Percentiles rank a stretch among this genome's conserved stretches.
Conservation (phyloP, 2,888 invertebrate genomes). For the Capitulum mitella region DNA sequence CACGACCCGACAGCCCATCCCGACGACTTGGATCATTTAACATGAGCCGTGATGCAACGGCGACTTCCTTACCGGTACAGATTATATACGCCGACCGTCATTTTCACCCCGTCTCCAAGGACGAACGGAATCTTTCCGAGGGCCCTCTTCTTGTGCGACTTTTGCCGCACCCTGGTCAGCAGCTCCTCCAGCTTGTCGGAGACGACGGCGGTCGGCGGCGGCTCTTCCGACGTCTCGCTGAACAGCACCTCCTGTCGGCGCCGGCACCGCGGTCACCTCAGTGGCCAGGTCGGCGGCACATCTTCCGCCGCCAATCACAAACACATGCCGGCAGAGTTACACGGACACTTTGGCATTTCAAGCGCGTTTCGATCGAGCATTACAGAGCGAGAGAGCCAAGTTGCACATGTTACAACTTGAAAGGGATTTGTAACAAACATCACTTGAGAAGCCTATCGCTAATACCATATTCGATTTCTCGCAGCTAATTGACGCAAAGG, state of each 20-base stretch:
- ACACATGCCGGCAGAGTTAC: too few relatives aligned
- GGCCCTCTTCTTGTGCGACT: constrained; percentile 24
- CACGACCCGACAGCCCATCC: background rate
- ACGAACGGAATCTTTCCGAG: constrained; percentile 25
- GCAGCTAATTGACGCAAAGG: too few relatives aligned
- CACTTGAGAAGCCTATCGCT: too few relatives aligned
- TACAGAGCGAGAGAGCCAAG: too few relatives aligned
- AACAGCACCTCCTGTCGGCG: background rate
- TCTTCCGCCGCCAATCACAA: too few relatives aligned
- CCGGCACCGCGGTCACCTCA: background rate
- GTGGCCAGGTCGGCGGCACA: too few relatives aligned
- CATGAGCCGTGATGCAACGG: background rate
- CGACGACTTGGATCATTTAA: background rate
- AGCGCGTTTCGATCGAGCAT: background rate
- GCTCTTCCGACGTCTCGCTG: constrained; percentile 24
- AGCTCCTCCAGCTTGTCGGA: constrained; percentile 45
- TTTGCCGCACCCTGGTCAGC: constrained; percentile 38
- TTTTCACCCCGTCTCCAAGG: constrained; percentile 24
- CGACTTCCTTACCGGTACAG: background rate
- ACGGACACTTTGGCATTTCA: background rate
- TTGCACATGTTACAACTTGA: too few relatives aligned
- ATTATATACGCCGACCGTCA: constrained; percentile 26
- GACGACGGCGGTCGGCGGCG: constrained; percentile 40
- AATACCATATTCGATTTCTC: too few relatives aligned
- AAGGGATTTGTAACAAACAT: too few relatives aligned